phyloP scores from a whole-genome alignment of 2,113 vertebrate genomes.

The Chloebia gouldiae region DNA sequence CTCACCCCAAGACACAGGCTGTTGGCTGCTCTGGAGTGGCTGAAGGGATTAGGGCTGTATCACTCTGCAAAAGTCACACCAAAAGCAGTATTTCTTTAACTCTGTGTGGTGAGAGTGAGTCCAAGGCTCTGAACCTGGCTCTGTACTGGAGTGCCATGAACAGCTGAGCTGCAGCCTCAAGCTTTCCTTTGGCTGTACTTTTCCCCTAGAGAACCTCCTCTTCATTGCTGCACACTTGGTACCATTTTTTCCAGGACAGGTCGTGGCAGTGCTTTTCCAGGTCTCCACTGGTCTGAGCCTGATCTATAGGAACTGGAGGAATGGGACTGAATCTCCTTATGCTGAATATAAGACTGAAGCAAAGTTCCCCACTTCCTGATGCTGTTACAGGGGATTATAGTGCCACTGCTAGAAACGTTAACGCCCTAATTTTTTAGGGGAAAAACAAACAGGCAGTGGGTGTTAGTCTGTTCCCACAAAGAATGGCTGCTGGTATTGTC shows the following conservation, averaged over 20 bases:
- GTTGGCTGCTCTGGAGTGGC: neutral
- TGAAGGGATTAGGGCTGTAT: neutral
- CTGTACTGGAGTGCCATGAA: neutral
- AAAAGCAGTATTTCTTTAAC: neutral
- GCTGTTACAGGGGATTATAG: neutral
- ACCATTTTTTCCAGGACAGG: neutral
- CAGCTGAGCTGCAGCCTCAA: neutral
- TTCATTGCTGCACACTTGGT: neutral
- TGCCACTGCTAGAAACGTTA: neutral
- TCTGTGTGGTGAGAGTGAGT: neutral
- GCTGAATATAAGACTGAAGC: neutral
- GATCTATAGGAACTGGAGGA: neutral
- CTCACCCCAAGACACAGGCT: neutral
- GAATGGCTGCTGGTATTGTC: neutral
- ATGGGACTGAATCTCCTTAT: neutral
- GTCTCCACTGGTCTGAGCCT: neutral
- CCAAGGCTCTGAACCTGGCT: neutral
- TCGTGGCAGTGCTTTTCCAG: neutral
- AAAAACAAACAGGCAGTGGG: neutral
- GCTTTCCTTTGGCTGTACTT: neutral
- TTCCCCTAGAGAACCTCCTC: neutral
- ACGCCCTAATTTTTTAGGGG: neutral
- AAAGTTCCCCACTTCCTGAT: neutral
- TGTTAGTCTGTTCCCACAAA: neutral
- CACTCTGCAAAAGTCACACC: neutral